Base-by-base conservation (phyloP, 2,113 vertebrate species). In the Campylomormyrus tamandua region DNA sequence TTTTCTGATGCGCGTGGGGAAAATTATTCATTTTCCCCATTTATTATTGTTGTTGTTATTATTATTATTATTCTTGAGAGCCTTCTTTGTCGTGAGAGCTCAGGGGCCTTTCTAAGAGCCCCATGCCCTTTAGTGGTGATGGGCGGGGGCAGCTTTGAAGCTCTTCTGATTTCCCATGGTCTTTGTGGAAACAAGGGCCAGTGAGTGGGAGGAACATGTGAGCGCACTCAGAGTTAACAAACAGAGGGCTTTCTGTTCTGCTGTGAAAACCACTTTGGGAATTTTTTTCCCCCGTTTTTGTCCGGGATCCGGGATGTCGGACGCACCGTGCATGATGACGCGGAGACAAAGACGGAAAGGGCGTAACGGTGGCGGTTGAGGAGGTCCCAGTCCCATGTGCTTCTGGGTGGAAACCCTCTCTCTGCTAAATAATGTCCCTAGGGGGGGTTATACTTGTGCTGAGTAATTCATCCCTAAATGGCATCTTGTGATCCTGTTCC, bases 171-270 rank as follows among this genome's bases (percentile, higher is more conserved):
- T 91, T 89, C 50, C 87, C 49, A 58, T 56, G 90, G 89, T 89
- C 91, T 91, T 49, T 66, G 88, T 52, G 83, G 2, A 31, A 86
- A 90, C 90, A 80, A 88, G 88, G 85, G 90, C 19, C 21, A 87
- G 27, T 66, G 83, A 52, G 91, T 93, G 89, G 92, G 93, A 92
- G 91, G 91, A 92, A 93, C 53, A 89, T 90, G 91, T 89, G 90
- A 70, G 15, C 53, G 46, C 74, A 90, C 56, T 85, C 48, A 39
- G n/a, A 74, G 42, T 45, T 58, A 24, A 39, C 35, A 90, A 58
- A 91, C 27, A 80, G 19, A 19, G 74, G 17, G 89, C 91, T 74
- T 90, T 90, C 92, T 45, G 52, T 89, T 53, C 92, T 45, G 50
- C 56, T 62, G 56, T 84, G 77, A 58, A 88, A 62, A 66, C 53